A percentile compares a stretch with the other conserved stretches of the same genome.
These are phyloP conservation scores for Flexamia atlantica DNA, from an alignment of 2,888 invertebrate genomes.

Conservation along the genomic window DNA sequence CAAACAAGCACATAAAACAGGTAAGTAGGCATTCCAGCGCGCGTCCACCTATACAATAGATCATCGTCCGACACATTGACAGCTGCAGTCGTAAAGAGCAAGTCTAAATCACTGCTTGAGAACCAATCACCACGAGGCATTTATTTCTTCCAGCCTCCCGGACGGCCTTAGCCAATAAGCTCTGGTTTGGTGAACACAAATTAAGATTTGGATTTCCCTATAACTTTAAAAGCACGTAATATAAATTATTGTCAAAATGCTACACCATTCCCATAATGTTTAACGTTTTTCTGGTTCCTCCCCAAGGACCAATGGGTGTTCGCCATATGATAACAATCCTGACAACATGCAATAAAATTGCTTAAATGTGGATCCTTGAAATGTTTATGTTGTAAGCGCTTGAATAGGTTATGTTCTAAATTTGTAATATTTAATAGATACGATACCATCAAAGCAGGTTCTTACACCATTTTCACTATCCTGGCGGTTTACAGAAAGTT, in stretches of 20 bases:
- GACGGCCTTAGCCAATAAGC: background rate
- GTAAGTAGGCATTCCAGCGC: background rate
- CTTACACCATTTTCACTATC: too few species aligned
- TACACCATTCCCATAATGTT: background rate
- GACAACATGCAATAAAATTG: too few species aligned
- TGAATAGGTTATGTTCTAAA: too few species aligned
- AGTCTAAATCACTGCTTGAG: background rate
- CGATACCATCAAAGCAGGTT: too few species aligned
- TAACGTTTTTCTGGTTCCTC: too few species aligned
- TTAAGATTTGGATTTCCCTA: background rate
- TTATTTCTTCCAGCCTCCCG: background rate
- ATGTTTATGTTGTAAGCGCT: too few species aligned
- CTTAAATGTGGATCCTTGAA: too few species aligned
- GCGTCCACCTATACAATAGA: constrained; percentile 1
- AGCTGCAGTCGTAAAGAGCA: background rate
- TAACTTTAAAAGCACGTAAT: background rate
- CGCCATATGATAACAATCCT: too few species aligned
- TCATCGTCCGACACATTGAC: background rate
- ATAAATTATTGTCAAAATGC: background rate
- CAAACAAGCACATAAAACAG: background rate
- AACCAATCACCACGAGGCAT: background rate
- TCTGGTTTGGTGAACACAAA: background rate
- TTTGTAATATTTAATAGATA: too few species aligned
- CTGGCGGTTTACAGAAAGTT: too few species aligned
- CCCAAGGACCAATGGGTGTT: too few species aligned